Evolutionary conservation across 2,888 invertebrate genomes (phyloP).

Genomic region (Hirtodrosophila cameraria): DNA sequence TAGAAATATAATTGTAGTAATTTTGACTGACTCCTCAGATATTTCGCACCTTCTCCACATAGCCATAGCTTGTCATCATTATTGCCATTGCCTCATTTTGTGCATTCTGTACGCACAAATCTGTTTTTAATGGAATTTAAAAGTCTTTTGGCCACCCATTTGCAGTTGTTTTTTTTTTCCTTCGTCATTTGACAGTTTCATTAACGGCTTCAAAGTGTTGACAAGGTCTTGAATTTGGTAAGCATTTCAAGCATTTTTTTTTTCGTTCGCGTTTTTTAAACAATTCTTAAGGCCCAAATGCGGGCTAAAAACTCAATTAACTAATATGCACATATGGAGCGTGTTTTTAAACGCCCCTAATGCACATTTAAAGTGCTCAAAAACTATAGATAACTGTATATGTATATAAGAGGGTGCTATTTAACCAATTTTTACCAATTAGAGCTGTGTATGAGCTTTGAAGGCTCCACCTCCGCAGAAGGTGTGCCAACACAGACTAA

Average conservation of each 20-base stretch:
- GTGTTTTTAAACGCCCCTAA: slow-evolving; percentile 49
- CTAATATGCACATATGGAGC: slow-evolving; percentile 50
- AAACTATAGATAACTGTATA: slow-evolving; percentile 30
- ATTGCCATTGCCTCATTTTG: slow-evolving; percentile 50
- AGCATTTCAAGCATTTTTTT: slow-evolving; percentile 36
- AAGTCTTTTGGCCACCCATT: slow-evolving; percentile 28
- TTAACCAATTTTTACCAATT: slow-evolving; percentile 56
- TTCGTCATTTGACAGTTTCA: slow-evolving; percentile 49
- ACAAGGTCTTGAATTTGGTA: slow-evolving; percentile 59
- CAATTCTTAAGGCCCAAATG: slow-evolving; percentile 33
- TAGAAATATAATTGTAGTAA: neutral
- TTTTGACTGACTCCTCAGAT: neutral
- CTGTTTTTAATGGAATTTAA: slow-evolving; percentile 54
- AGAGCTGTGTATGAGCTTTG: slow-evolving; percentile 38
- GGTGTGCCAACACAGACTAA: slow-evolving; percentile 66
- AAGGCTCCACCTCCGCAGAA: slow-evolving; percentile 73
- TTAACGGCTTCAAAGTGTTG: slow-evolving; percentile 46
- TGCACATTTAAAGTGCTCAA: slow-evolving; percentile 39
- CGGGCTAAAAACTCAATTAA: slow-evolving; percentile 45
- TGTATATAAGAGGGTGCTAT: slow-evolving; percentile 49
- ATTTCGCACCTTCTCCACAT: slow-evolving; percentile 31
- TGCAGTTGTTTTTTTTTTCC: neutral
- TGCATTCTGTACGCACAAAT: slow-evolving; percentile 45
- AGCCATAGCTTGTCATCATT: slow-evolving; percentile 38
- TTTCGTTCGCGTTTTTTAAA: slow-evolving; percentile 2